A percentile compares a stretch with the other conserved stretches of the same genome.
phyloP scores from a whole-genome alignment of 2,888 invertebrate species.

The Acanthosepion esculentum region DNA sequence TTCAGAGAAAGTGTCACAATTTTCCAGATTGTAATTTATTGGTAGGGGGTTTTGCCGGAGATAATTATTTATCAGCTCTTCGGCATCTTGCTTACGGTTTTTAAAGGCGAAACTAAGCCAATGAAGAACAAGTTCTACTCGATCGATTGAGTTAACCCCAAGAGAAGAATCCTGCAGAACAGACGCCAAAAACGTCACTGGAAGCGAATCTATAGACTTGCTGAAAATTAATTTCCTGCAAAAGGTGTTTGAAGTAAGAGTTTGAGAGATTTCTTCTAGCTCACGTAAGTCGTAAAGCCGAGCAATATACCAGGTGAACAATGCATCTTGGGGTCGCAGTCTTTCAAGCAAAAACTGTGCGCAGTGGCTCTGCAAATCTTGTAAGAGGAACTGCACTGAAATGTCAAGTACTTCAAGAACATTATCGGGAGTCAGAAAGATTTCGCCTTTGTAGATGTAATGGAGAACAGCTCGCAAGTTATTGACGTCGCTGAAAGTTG shows the following conservation, averaged over 20 bases:
- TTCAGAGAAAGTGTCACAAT: not conserved
- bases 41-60: conserved; percentile 24
- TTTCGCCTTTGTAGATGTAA: conserved; percentile 35
- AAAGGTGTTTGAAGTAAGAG: not conserved
- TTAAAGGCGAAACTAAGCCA: not conserved
- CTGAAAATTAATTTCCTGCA: not conserved
- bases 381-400: not conserved
- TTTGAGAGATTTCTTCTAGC: not conserved
- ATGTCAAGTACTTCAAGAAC: not conserved
- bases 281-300: not conserved
- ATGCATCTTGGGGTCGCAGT: not conserved
- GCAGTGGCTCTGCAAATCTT: not conserved
- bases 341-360: conserved; percentile 33
- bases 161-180: not conserved
- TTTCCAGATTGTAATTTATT: not conserved
- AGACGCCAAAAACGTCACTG: not conserved
- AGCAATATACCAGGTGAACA: not conserved
- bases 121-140: not conserved
- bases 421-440: not conserved
- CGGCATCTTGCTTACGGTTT: not conserved
- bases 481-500: not conserved
- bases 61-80: not conserved
- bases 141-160: not conserved
- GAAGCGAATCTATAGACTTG: not conserved
- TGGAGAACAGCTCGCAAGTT: not conserved